phyloP scores from a whole-genome alignment of 2,888 invertebrate species.

The Ashinkailepas kermadecensis region DNA sequence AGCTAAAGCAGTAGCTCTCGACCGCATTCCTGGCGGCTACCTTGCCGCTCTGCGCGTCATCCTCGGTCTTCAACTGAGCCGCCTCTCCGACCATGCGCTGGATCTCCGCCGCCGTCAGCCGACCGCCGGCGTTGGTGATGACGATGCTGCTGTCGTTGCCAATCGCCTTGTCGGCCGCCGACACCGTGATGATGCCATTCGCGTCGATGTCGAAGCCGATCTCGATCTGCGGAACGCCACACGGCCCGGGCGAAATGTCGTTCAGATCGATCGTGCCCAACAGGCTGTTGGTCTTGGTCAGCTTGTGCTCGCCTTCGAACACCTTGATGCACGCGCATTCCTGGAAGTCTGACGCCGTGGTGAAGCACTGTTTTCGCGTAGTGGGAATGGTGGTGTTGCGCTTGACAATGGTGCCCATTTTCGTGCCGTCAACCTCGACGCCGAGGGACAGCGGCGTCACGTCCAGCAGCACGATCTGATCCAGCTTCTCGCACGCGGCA shows the following conservation, averaged over 20 bases:
- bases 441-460: conserved; percentile 58
- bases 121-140: no score
- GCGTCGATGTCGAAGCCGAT: conserved; percentile 25
- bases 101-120: no score
- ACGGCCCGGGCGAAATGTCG: conserved; percentile 27
- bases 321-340: conserved; percentile 60
- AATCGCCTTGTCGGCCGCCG: not conserved
- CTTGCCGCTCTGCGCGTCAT: no score
- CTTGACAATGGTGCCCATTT: conserved; percentile 59
- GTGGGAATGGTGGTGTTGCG: conserved; percentile 59
- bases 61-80: no score
- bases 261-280: conserved; percentile 25
- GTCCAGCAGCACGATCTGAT: conserved; percentile 57
- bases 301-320: conserved; percentile 87
- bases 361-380: conserved; percentile 53
- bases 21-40: no score
- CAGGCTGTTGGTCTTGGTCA: conserved; percentile 79
- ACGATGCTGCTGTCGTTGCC: no score
- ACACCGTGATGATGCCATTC: conserved; percentile 3
- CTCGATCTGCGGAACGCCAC: conserved; percentile 27
- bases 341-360: conserved; percentile 62
- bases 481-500: conserved; percentile 49
- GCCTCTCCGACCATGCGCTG: no score
- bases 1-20: no score
- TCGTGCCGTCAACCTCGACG: conserved; percentile 62